Base-by-base conservation (phyloP, 2,888 invertebrate genomes). In the Eurois occulta region DNA sequence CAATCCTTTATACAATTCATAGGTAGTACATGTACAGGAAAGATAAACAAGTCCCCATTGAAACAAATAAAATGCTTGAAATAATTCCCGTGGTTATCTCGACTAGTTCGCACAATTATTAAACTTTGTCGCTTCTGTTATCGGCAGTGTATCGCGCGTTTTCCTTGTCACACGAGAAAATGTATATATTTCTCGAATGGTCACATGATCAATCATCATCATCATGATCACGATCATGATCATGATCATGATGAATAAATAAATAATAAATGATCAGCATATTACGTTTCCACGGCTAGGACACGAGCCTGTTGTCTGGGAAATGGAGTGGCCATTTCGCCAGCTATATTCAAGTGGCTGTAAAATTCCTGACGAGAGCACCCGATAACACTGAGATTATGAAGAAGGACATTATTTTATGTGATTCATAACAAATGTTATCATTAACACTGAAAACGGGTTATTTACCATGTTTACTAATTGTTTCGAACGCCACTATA, bases 81-180 rank as follows among this genome's bases (percentile, higher is more conserved):
- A 86, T 85, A 79, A 85, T 80, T 72, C 77, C 55, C 32, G 41
- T 68, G 74, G 81, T 80, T 87, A 88, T 80, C 86, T 78, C 70
- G 55, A 74, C 67, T 87, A 91, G 78, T 91, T 88, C 81, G 86
- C 86, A 87, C 89, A 90, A 90, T 91, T 90, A 91, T 86, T 81
- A 86, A 88, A 91, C 83, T 90, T 90, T 43, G 87, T 80, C 80
- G 79, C 78, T 76, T 72, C 73, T 86, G 86, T 90, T 88, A 89
- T 86, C 88, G 85, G 86, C 73, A 38, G 65, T 77, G 66, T 64
- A 28, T 10, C 13, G 72, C 21, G 62, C 18, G 90, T 88, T 80
- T 86, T 77, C 90, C 84, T 81, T 90, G 79, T 78, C 35, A 62
- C 5, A 78, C 73, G 78, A 38, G 2, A 71, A 46, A 32, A 38